Conservation (phyloP, 2,888 invertebrate species). For the Erpobdella octoculata region DNA sequence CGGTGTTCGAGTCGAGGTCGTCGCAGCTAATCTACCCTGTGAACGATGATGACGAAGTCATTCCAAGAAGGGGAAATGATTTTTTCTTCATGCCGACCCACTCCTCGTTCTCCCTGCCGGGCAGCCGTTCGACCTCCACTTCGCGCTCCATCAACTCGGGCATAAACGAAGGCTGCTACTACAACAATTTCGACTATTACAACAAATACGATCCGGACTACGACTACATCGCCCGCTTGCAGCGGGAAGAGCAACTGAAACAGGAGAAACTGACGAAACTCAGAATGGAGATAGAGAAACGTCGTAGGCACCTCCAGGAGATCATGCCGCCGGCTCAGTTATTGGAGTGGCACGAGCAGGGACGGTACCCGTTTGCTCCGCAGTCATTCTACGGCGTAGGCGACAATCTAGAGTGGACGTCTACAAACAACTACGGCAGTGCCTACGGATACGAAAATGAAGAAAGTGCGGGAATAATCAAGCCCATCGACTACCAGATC, state of each 20-base stretch:
- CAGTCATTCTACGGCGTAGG: neutral
- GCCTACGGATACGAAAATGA: neutral
- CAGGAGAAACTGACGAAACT: constrained; percentile 58
- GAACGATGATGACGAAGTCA: neutral
- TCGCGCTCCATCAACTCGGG: constrained; percentile 23
- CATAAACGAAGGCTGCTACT: neutral
- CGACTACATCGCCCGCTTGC: constrained; percentile 55
- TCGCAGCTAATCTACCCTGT: constrained; percentile 23
- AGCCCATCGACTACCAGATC: constrained; percentile 47
- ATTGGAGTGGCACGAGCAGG: constrained; percentile 13
- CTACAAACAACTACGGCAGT: neutral
- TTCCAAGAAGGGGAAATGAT: neutral
- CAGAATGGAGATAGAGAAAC: constrained; percentile 59
- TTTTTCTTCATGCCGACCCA: neutral
- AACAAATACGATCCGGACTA: constrained; percentile 29
- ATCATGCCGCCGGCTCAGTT: constrained; percentile 49
- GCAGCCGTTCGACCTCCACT: constrained; percentile 21
- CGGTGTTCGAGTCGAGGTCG: neutral
- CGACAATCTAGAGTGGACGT: neutral
- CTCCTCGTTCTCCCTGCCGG: constrained; percentile 19
- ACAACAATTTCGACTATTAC: constrained; percentile 24
- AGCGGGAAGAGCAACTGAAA: constrained; percentile 58
- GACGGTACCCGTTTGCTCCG: neutral
- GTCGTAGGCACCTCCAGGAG: constrained; percentile 59
- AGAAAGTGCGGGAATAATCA: constrained; percentile 46